Percentiles rank a stretch among this genome's conserved stretches.
phyloP scores from a whole-genome alignment of 2,888 invertebrate species.

The Cheilosia variabilis region DNA sequence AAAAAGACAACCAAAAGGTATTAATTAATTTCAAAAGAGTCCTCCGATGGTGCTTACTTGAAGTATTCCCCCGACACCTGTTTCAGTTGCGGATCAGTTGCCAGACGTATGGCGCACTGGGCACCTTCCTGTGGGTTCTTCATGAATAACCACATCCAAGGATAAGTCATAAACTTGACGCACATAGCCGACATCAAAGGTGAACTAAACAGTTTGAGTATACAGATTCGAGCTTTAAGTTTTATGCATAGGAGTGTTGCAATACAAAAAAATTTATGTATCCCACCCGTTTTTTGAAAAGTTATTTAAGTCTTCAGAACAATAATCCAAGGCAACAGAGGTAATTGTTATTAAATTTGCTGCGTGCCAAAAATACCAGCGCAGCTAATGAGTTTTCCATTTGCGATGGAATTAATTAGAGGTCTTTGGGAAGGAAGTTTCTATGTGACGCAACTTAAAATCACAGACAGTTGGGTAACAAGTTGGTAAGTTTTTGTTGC shows the following conservation, averaged over 20 bases:
- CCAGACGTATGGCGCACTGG: constrained; percentile 87
- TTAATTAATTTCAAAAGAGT: constrained; percentile 53
- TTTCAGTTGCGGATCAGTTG: constrained; percentile 86
- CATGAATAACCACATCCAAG: constrained; percentile 88
- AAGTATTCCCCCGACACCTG: constrained; percentile 87
- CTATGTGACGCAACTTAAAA: background rate
- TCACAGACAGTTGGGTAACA: constrained; percentile 38
- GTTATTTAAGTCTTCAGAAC: constrained; percentile 36
- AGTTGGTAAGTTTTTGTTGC: constrained; percentile 28
- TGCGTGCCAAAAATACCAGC: constrained; percentile 61
- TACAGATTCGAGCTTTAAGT: constrained; percentile 5
- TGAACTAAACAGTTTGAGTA: constrained; percentile 78
- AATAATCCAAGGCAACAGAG: constrained; percentile 25
- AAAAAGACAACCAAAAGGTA: constrained; percentile 45
- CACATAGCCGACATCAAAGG: constrained; percentile 84
- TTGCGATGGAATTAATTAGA: constrained; percentile 69
- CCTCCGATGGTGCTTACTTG: constrained; percentile 84
- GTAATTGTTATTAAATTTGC: constrained; percentile 42
- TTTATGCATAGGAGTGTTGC: background rate
- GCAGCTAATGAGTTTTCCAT: constrained; percentile 63
- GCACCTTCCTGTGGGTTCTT: constrained; percentile 89
- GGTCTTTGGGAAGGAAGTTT: constrained; percentile 25
- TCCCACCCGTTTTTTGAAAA: constrained; percentile 1
- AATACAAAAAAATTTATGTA: constrained; percentile 4
- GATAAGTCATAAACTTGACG: constrained; percentile 86